phyloP scores from a whole-genome alignment of 2,797 vertebrate genomes.

The Microctenopoma steveboyesi region DNA sequence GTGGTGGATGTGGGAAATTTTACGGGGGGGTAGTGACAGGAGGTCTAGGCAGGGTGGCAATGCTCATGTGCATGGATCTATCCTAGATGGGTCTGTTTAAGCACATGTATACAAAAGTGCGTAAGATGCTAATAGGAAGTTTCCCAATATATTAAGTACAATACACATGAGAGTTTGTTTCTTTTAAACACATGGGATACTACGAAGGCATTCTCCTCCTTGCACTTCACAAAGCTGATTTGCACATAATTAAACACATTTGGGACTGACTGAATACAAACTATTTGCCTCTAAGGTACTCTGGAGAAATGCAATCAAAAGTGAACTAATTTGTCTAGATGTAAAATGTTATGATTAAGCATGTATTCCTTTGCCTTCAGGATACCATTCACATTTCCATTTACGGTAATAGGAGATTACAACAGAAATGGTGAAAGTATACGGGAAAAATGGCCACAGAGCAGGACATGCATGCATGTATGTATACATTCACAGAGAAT shows the following conservation, averaged over 20 bases:
- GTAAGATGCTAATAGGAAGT: slow-evolving; percentile 5
- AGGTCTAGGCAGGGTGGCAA: too few species aligned
- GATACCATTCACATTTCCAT: slow-evolving; percentile 56
- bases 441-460: slow-evolving; percentile 2
- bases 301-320: slow-evolving; percentile 78
- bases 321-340: slow-evolving; percentile 75
- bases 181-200: background rate
- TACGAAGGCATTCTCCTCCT: slow-evolving; percentile 21
- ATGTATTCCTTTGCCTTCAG: slow-evolving; percentile 58
- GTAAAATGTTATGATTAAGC: slow-evolving; percentile 76
- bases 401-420: slow-evolving; percentile 49
- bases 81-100: slow-evolving; percentile 16
- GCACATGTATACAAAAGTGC: slow-evolving; percentile 11
- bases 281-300: slow-evolving; percentile 75
- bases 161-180: background rate
- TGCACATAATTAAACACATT: slow-evolving; percentile 67
- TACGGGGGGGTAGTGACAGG: too few species aligned
- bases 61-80: background rate
- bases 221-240: slow-evolving; percentile 35
- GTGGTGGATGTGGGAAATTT: too few species aligned
- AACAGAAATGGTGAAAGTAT: slow-evolving; percentile 33
- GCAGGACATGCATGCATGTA: background rate
- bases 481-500: background rate
- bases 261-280: slow-evolving; percentile 68
- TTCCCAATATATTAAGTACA: background rate